Percentiles rank a stretch among this genome's conserved stretches.
Evolutionary conservation across 2,113 vertebrate species (phyloP).

Genomic region (Silurus meridionalis): DNA sequence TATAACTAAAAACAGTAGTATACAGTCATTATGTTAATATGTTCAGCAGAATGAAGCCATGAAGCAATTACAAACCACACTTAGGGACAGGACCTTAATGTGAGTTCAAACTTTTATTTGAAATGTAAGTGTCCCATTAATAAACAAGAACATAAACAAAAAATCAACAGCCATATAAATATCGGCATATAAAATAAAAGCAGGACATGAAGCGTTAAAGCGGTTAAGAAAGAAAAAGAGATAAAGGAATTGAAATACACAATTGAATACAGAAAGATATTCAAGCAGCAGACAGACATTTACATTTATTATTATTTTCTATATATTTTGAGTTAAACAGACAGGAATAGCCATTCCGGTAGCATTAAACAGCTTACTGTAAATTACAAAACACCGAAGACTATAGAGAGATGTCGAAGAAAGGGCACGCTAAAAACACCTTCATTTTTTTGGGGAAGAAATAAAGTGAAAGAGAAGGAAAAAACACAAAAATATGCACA

Average conservation of each 20-base stretch:
- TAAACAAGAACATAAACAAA: constrained; percentile 77
- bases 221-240: constrained; percentile 62
- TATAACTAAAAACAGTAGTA: background rate
- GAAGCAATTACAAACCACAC: constrained; percentile 4
- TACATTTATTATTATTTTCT: constrained; percentile 53
- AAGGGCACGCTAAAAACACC: constrained; percentile 45
- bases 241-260: constrained; percentile 72
- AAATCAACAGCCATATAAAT: constrained; percentile 85
- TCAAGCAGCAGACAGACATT: constrained; percentile 71
- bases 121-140: constrained; percentile 70
- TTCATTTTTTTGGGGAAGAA: constrained; percentile 41
- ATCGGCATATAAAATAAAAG: constrained; percentile 89
- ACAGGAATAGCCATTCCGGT: constrained; percentile 72
- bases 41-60: background rate
- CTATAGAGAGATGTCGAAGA: constrained; percentile 36
- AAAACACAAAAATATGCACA: constrained; percentile 62
- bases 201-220: constrained; percentile 78
- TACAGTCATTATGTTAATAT: background rate
- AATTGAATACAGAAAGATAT: constrained; percentile 77
- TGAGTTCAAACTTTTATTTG: constrained; percentile 58
- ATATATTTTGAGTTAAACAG: constrained; percentile 61
- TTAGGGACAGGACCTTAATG: background rate
- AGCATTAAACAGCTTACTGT: constrained; percentile 68
- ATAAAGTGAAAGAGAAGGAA: constrained; percentile 45
- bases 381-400: constrained; percentile 67